A percentile compares a stretch with the other conserved stretches of the same genome.
phyloP scores from a whole-genome alignment of 37 sponge, comb jelly and placozoan genomes.

The Chondrosia reniformis region DNA sequence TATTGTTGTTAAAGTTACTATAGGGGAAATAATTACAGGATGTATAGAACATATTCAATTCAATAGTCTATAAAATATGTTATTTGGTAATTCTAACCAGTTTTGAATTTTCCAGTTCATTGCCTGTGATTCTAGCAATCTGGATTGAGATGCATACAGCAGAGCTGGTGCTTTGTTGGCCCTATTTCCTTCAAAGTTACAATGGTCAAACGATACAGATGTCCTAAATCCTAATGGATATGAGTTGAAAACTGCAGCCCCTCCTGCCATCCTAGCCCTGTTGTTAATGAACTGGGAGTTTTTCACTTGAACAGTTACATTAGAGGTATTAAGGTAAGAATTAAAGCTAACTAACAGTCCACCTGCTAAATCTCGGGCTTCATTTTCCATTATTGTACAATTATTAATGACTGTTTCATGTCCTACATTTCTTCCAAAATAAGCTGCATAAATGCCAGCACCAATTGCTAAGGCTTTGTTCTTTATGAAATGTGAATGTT shows the following conservation, averaged over 20 bases:
- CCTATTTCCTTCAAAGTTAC: constrained; percentile 27
- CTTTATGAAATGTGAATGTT: constrained; percentile 1
- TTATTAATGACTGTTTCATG: background rate
- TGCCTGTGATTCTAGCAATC: constrained; percentile 21
- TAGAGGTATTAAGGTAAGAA: background rate
- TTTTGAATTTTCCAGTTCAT: constrained; percentile 28
- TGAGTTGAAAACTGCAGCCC: constrained; percentile 19
- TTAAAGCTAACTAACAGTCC: constrained; percentile 19
- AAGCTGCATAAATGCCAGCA: background rate
- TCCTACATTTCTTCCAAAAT: constrained; percentile 3
- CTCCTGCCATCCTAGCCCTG: constrained; percentile 40
- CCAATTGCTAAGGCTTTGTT: constrained; percentile 20
- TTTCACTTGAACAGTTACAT: constrained; percentile 4
- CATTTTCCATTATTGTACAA: constrained; percentile 3
- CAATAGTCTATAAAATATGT: no score
- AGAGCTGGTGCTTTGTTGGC: constrained; percentile 45
- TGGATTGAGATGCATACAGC: constrained; percentile 37
- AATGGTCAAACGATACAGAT: background rate
- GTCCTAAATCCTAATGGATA: constrained; percentile 18
- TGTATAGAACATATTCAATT: no score
- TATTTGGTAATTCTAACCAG: no score
- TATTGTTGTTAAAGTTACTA: background rate
- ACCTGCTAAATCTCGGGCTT: constrained; percentile 11
- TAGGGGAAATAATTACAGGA: no score
- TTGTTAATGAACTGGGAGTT: constrained; percentile 38